A percentile compares a stretch with the other conserved stretches of the same genome.
Evolutionary conservation across 2,797 vertebrate species (phyloP).

Genomic region (Pygocentrus nattereri): DNA sequence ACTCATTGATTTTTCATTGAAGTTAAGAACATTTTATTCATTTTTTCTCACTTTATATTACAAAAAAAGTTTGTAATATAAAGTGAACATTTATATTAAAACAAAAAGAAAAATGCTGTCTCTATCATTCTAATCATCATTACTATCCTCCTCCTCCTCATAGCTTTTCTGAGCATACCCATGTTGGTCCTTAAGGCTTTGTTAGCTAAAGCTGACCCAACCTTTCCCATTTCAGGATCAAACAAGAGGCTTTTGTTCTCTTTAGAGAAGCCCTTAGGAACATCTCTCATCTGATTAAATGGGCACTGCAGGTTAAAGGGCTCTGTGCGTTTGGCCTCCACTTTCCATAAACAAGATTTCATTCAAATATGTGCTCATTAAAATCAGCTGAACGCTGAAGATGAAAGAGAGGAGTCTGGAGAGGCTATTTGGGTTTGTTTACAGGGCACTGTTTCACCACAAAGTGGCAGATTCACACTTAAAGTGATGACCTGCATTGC

Average conservation of each 20-base stretch:
- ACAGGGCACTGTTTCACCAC: too few relatives aligned
- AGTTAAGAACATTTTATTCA: too few relatives aligned
- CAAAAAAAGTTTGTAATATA: too few relatives aligned
- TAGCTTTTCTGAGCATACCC: conserved; percentile 46
- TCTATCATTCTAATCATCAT: conserved; percentile 45
- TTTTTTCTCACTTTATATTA: too few relatives aligned
- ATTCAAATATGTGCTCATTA: conserved; percentile 53
- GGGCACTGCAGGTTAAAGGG: conserved; percentile 45
- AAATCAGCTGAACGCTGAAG: conserved; percentile 50
- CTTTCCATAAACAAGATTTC: conserved; percentile 30
- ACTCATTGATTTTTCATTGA: too few relatives aligned
- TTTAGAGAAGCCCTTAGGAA: conserved; percentile 52
- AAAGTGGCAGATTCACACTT: background rate
- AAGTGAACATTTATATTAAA: too few relatives aligned
- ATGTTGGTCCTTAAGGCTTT: conserved; percentile 2
- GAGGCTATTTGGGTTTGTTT: background rate
- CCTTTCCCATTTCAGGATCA: conserved; percentile 64
- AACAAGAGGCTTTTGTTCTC: conserved; percentile 61
- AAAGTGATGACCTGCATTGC: background rate
- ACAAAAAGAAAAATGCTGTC: background rate
- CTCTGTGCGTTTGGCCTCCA: conserved; percentile 25
- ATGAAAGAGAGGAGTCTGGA: conserved; percentile 9
- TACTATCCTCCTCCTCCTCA: conserved; percentile 27
- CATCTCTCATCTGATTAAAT: conserved; percentile 51
- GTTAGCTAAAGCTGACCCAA: conserved; percentile 46